A percentile compares a stretch with the other conserved stretches of the same genome.
Evolutionary conservation across 1,140 invertebrate species (phyloP).

Genomic region (Drosophila repleta): DNA sequence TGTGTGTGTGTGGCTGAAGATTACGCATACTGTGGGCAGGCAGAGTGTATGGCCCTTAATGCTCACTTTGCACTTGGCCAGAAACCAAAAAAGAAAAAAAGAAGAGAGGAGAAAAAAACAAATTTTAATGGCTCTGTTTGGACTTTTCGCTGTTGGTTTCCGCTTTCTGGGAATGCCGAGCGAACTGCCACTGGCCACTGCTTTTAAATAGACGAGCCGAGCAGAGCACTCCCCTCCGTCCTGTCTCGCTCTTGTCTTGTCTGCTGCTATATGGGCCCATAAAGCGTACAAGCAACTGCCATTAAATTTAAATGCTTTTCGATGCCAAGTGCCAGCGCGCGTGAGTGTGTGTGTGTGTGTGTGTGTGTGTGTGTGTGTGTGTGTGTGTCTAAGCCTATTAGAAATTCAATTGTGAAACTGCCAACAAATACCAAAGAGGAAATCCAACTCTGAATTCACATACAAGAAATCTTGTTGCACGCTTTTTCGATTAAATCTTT

Average conservation of each 20-base stretch:
- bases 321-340: slow-evolving; percentile 51
- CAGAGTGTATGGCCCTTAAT: slow-evolving; percentile 47
- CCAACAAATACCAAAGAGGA: slow-evolving; percentile 13
- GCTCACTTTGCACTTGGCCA: slow-evolving; percentile 58
- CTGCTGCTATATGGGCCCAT: slow-evolving; percentile 30
- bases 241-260: background rate
- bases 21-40: slow-evolving; percentile 1
- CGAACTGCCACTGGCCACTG: slow-evolving; percentile 36
- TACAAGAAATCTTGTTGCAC: slow-evolving; percentile 3
- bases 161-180: slow-evolving; percentile 55
- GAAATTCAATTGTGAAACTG: slow-evolving; percentile 72
- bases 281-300: slow-evolving; percentile 71
- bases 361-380: slow-evolving; percentile 8
- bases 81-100: slow-evolving; percentile 1
- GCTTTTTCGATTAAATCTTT: slow-evolving; percentile 60
- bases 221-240: background rate
- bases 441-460: slow-evolving; percentile 18
- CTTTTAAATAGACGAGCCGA: slow-evolving; percentile 33
- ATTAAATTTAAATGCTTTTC: slow-evolving; percentile 81
- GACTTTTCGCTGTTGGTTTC: slow-evolving; percentile 20
- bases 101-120: background rate
- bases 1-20: slow-evolving; percentile 5
- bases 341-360: slow-evolving; percentile 2
- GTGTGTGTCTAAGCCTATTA: slow-evolving; percentile 64
- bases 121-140: slow-evolving; percentile 44